Percentiles rank a stretch among this genome's conserved stretches.
These are phyloP conservation scores for Taphrorychus bicolor DNA, from an alignment of 2,888 invertebrate genomes.

Conservation along the genomic window DNA sequence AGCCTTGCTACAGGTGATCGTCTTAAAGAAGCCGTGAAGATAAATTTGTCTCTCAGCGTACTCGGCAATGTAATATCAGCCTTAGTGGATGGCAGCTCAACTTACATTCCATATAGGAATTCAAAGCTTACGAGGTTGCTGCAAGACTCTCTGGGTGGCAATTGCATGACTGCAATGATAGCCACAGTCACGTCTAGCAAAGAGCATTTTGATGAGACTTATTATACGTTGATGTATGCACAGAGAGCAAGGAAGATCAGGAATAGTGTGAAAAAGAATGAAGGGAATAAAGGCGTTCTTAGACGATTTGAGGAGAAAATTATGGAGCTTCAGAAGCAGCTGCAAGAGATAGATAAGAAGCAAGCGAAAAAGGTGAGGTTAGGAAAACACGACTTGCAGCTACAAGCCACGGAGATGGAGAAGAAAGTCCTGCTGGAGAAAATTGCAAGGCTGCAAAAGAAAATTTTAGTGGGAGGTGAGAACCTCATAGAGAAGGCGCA, in stretches of 20 bases:
- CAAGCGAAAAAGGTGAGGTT: constrained; percentile 48
- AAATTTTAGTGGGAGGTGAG: constrained; percentile 95
- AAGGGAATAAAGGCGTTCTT: constrained; percentile 86
- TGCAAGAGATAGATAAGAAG: constrained; percentile 59
- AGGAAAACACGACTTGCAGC: constrained; percentile 49
- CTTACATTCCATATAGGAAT: constrained; percentile 96
- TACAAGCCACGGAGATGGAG: constrained; percentile 63
- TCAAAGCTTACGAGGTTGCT: constrained; percentile 93
- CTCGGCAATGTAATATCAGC: constrained; percentile 97
- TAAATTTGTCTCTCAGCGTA: constrained; percentile 93
- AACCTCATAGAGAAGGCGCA: constrained; percentile 95
- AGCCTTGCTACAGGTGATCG: constrained; percentile 91
- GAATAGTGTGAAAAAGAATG: constrained; percentile 92
- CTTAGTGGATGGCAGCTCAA: constrained; percentile 92
- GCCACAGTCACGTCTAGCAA: constrained; percentile 94
- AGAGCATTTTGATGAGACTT: constrained; percentile 91
- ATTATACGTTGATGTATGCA: constrained; percentile 93
- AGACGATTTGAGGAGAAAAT: constrained; percentile 86
- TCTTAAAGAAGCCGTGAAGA: constrained; percentile 93
- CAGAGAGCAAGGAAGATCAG: constrained; percentile 95
- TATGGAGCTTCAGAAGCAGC: constrained; percentile 76
- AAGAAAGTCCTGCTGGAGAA: constrained; percentile 64
- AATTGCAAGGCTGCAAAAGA: constrained; percentile 79
- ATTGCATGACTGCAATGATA: constrained; percentile 91
- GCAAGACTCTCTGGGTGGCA: constrained; percentile 95